These are phyloP conservation scores for Corella eumyota DNA, from an alignment of 23 tunicate genomes.

Conservation along the genomic window DNA sequence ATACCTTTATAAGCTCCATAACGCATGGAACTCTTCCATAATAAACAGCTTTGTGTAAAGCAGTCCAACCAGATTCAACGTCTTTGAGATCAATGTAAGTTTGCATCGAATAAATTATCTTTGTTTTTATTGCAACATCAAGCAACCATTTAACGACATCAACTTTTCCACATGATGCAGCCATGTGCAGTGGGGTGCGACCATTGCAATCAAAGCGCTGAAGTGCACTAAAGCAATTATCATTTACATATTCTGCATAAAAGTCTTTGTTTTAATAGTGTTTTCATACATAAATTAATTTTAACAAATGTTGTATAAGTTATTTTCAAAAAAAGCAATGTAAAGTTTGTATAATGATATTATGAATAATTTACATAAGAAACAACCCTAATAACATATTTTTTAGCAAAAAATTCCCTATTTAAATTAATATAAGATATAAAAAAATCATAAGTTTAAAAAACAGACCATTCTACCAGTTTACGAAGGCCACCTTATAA, in stretches of 20 bases:
- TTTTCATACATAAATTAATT: too few relatives aligned
- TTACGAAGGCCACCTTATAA: too few relatives aligned
- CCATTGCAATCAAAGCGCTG: constrained; percentile 36
- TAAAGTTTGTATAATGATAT: neutral
- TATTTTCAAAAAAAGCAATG: neutral
- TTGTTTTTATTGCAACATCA: neutral
- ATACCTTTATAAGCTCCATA: constrained; percentile 45
- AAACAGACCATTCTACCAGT: too few relatives aligned
- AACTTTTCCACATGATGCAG: constrained; percentile 67
- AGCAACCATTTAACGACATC: constrained; percentile 47
- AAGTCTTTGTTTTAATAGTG: too few relatives aligned
- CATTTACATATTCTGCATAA: constrained; percentile 34
- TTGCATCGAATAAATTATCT: neutral
- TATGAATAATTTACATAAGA: too few relatives aligned
- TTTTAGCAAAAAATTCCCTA: too few relatives aligned
- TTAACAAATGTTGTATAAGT: too few relatives aligned
- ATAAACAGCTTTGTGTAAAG: constrained; percentile 79
- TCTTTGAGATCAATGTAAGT: constrained; percentile 26
- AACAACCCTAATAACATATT: too few relatives aligned
- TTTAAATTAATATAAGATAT: too few relatives aligned
- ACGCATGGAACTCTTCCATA: constrained; percentile 72
- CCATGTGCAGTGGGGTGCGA: constrained; percentile 48
- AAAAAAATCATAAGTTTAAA: too few relatives aligned
- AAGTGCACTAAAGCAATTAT: constrained; percentile 26
- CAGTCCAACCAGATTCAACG: constrained; percentile 69